A percentile compares a stretch with the other conserved stretches of the same genome.
These are phyloP conservation scores for Balaeniceps rex DNA, from an alignment of 2,113 vertebrate species.

Conservation along the genomic window DNA sequence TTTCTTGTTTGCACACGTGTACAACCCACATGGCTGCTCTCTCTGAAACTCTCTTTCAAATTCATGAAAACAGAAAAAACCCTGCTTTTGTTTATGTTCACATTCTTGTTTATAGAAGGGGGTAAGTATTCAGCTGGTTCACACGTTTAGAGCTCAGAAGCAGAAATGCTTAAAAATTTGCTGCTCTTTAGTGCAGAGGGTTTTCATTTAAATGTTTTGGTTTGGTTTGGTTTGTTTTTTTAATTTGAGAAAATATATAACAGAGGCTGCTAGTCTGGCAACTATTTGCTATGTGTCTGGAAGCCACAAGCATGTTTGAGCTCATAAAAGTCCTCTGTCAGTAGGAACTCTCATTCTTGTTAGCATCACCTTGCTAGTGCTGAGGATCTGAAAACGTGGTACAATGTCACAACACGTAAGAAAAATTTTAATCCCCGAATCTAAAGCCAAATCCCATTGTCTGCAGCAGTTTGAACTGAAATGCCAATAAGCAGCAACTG, in stretches of 20 bases:
- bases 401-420: rapidly evolving
- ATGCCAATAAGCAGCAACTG: neutral
- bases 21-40: neutral
- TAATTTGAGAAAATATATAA: neutral
- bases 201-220: neutral
- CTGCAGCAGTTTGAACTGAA: neutral
- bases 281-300: neutral
- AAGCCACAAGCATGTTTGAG: neutral
- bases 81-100: neutral
- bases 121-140: neutral
- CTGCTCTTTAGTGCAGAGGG: neutral
- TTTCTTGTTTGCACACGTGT: neutral
- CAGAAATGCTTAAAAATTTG: neutral
- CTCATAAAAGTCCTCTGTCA: neutral
- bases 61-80: neutral
- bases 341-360: neutral
- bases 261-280: neutral
- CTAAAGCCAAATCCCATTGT: slow-evolving; percentile 14
- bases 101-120: neutral
- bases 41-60: neutral
- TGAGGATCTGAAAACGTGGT: neutral
- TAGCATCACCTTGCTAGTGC: neutral
- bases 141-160: neutral
- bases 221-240: neutral
- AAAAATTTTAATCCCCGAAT: neutral